These are phyloP conservation scores for Anser brachyrhynchus DNA, from an alignment of 2,113 vertebrate species.

Conservation along the genomic window DNA sequence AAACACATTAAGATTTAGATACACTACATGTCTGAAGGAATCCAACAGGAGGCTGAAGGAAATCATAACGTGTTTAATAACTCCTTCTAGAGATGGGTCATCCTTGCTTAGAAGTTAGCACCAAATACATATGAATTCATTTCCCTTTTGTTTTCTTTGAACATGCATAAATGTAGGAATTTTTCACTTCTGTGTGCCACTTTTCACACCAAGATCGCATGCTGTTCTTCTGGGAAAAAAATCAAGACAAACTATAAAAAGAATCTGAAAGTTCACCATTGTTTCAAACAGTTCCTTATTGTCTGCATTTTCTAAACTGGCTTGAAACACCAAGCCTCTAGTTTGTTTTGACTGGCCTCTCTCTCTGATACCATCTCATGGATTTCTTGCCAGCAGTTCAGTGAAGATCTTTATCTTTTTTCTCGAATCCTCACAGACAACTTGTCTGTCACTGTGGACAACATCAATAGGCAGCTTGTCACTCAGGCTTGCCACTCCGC, in stretches of 20 bases:
- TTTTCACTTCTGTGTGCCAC: background rate
- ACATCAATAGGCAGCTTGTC: background rate
- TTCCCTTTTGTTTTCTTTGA: background rate
- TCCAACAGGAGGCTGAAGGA: background rate
- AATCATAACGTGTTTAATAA: background rate
- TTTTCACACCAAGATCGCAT: background rate
- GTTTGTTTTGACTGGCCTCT: constrained; percentile 38
- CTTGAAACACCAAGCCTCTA: background rate
- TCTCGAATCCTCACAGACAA: background rate
- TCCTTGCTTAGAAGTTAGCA: background rate
- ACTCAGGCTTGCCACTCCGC: background rate
- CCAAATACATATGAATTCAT: background rate
- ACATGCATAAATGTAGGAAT: background rate
- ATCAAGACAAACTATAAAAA: background rate
- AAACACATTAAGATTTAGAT: background rate
- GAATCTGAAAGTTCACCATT: background rate
- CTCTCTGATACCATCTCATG: background rate
- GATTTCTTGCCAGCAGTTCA: constrained; percentile 13
- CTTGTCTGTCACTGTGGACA: background rate
- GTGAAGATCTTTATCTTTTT: background rate
- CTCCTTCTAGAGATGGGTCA: background rate
- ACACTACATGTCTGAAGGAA: background rate
- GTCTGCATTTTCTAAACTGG: background rate
- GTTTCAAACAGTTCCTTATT: constrained; percentile 19
- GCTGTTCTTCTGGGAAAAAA: background rate